Evolutionary conservation across 1,140 invertebrate species (phyloP), one percentile per base, ranked within the genome.

Genomic region (Leptonema lineaticorne): DNA sequence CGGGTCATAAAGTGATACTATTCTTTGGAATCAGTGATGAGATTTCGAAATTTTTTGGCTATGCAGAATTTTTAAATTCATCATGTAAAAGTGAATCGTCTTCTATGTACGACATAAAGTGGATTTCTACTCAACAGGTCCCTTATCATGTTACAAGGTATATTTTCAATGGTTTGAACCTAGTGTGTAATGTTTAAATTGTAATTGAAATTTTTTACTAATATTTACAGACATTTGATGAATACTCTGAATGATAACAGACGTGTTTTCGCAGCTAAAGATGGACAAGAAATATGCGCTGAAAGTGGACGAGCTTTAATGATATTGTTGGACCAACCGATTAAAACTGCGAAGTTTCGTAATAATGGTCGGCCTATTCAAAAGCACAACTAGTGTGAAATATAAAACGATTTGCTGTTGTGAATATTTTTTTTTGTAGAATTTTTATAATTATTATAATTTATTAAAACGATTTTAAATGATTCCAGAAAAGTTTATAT

Each of bases 221-320:
- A 8, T 59, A 14, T 48, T 68, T 71, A 9, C 73, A 81, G 79
- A 33, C 76, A 79, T 72, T 70, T 81, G 48, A 11, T 72, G 18
- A 81, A 80, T 71, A 74, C 75, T 1, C 69, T 80, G 50, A 73
- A 75, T 37, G 76, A 75, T 48, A 76, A 76, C 26, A 74, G 76
- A 8, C 75, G 78, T 4, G 75, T 76, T 37, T 73, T 67, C 0
- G 70, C 73, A 1, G 73, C 75, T 0, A 73, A 76, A 5, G 80
- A 81, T 67, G 79, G 78, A 30, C 67, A 75, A 2, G 79, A 80
- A 63, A 63, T 80, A 46, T 77, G 77, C 56, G 68, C 62, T 3
- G 63, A 45, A 0, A 70, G 76, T 9, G 78, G 71, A 6, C 69
- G 76, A 14, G 75, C 76, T 20, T 74, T 80, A 59, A 66, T 76